Evolutionary conservation across 2,888 invertebrate genomes (phyloP).

Genomic region (Habrosyne pyritoides): DNA sequence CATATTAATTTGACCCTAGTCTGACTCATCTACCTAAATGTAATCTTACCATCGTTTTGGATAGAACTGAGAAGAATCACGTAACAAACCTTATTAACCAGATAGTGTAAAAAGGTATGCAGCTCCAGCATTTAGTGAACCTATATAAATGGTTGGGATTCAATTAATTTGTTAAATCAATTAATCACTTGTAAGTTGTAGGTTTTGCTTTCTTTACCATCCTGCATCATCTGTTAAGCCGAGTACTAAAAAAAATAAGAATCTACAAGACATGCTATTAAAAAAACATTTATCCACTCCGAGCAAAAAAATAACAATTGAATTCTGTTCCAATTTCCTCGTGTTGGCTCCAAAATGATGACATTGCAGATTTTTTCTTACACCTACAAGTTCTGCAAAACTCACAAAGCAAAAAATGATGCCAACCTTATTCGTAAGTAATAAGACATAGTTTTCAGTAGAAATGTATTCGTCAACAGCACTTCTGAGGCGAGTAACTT

Average conservation of each 20-base stretch:
- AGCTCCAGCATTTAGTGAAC: no score
- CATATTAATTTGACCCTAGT: no score
- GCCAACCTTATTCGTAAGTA: background rate
- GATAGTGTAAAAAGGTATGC: no score
- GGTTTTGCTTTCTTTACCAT: background rate
- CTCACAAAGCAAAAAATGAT: background rate
- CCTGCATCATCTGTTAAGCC: background rate
- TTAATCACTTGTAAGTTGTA: background rate
- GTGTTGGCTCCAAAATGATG: conserved; percentile 48
- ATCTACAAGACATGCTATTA: conserved; percentile 33
- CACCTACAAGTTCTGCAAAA: conserved; percentile 9
- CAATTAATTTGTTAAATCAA: background rate
- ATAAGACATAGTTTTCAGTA: conserved; percentile 21
- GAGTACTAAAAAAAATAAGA: background rate
- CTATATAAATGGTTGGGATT: no score
- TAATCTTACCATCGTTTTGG: no score
- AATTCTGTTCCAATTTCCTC: conserved; percentile 53
- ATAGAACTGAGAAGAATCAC: no score
- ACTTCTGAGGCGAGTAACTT: conserved; percentile 23
- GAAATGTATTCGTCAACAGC: background rate
- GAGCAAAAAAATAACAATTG: conserved; percentile 36
- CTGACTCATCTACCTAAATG: no score
- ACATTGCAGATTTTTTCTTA: conserved; percentile 56
- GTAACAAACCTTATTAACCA: no score
- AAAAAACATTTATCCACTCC: conserved; percentile 30